Evolutionary conservation across 2,888 invertebrate genomes (phyloP).

Genomic region (Napeogenes sylphis): DNA sequence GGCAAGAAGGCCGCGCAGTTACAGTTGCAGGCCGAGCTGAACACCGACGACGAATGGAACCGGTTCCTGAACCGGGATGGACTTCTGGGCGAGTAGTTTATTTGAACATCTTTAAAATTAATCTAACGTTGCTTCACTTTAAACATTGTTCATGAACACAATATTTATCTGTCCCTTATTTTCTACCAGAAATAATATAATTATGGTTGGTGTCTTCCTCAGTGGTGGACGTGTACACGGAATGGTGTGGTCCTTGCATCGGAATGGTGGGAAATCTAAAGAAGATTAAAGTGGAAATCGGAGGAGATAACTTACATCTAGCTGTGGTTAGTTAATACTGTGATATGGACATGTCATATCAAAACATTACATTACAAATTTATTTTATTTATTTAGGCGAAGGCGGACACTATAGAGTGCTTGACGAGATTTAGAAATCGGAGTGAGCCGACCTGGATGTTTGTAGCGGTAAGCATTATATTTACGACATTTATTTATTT

Average conservation of each 20-base stretch:
- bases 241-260: constrained; percentile 94
- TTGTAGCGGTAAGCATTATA: constrained; percentile 81
- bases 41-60: constrained; percentile 90
- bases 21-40: constrained; percentile 88
- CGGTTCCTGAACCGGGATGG: constrained; percentile 87
- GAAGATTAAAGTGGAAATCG: constrained; percentile 91
- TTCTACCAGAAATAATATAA: neutral
- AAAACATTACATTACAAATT: neutral
- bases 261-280: constrained; percentile 91
- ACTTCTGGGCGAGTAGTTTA: constrained; percentile 79
- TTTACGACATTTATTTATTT: neutral
- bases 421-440: constrained; percentile 86
- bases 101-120: neutral
- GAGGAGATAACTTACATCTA: constrained; percentile 87
- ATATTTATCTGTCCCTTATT: too few relatives aligned
- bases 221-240: constrained; percentile 93
- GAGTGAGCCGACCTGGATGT: constrained; percentile 95
- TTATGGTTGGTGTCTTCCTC: constrained; percentile 18
- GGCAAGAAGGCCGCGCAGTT: constrained; percentile 86
- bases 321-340: constrained; percentile 79
- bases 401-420: constrained; percentile 85
- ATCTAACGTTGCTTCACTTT: neutral
- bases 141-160: too few relatives aligned
- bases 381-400: constrained; percentile 75
- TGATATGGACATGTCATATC: neutral